phyloP scores from a whole-genome alignment of 2,113 vertebrate species.

The Grammomys surdaster region DNA sequence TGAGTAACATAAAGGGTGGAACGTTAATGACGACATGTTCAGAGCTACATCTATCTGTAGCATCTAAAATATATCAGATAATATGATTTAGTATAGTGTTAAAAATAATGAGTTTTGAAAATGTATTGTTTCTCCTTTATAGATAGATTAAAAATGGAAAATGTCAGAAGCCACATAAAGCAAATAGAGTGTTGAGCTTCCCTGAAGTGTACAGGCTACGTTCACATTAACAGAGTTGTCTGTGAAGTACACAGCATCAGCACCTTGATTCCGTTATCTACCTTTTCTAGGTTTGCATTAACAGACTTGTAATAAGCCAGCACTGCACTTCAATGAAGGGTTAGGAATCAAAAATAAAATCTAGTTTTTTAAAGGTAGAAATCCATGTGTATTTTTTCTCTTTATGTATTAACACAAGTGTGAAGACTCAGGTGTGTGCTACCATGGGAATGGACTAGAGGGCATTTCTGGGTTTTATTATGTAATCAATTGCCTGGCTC shows the following conservation, averaged over 20 bases:
- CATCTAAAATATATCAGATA: not conserved
- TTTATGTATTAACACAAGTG: not conserved
- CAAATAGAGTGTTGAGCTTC: not conserved
- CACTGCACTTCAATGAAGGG: not conserved
- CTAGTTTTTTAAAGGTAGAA: not conserved
- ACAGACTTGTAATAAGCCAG: not conserved
- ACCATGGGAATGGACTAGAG: not conserved
- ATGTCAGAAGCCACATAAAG: not conserved
- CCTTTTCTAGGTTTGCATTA: not conserved
- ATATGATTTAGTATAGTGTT: not conserved
- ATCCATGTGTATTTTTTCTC: not conserved
- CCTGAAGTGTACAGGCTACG: not conserved
- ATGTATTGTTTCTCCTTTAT: not conserved
- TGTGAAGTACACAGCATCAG: not conserved
- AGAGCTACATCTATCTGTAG: not conserved
- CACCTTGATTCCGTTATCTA: not conserved
- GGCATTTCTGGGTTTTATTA: slow-evolving; percentile 11
- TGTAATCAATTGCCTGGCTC: not conserved
- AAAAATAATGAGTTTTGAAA: not conserved
- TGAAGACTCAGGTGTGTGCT: not conserved
- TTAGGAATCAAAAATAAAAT: not conserved
- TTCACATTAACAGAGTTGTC: not conserved
- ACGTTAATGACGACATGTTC: not conserved
- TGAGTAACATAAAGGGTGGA: not conserved
- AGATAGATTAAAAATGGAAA: not conserved